Evolutionary conservation across 1,140 invertebrate genomes (phyloP).

Genomic region (Papilio polyxenes): DNA sequence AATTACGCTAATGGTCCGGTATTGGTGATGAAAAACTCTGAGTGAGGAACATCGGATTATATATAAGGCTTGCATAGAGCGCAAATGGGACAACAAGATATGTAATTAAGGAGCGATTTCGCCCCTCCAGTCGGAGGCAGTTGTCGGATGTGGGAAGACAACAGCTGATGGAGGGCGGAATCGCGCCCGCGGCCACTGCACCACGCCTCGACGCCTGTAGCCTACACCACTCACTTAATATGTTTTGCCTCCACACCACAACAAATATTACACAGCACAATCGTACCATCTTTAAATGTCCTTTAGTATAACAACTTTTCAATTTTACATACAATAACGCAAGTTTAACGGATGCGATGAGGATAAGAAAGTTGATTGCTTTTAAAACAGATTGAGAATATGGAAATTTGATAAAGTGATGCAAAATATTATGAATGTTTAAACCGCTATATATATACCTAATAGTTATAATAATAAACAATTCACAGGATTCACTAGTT

Average conservation of each 20-base stretch:
- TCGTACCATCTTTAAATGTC: background rate
- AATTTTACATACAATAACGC: too few relatives aligned
- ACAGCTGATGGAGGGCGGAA: slow-evolving; percentile 57
- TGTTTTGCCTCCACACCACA: slow-evolving; percentile 31
- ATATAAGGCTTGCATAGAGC: background rate
- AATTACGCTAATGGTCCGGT: too few relatives aligned
- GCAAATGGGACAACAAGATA: slow-evolving; percentile 4
- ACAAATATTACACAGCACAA: slow-evolving; percentile 11
- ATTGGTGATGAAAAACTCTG: too few relatives aligned
- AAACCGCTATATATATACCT: too few relatives aligned
- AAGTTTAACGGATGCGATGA: too few relatives aligned
- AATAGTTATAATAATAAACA: too few relatives aligned
- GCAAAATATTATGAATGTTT: too few relatives aligned
- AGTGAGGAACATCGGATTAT: background rate
- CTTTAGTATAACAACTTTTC: background rate
- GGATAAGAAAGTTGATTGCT: too few relatives aligned
- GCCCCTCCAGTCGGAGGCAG: slow-evolving; percentile 30
- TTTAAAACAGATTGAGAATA: too few relatives aligned
- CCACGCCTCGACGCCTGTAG: slow-evolving; percentile 64
- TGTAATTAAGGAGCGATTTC: slow-evolving; percentile 35
- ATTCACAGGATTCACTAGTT: too few relatives aligned
- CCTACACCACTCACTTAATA: slow-evolving; percentile 34
- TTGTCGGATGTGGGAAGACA: slow-evolving; percentile 55
- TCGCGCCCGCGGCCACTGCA: slow-evolving; percentile 54
- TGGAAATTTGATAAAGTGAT: too few relatives aligned